phyloP scores from a whole-genome alignment of 2,113 vertebrate species.

The Craseonycteris thonglongyai region DNA sequence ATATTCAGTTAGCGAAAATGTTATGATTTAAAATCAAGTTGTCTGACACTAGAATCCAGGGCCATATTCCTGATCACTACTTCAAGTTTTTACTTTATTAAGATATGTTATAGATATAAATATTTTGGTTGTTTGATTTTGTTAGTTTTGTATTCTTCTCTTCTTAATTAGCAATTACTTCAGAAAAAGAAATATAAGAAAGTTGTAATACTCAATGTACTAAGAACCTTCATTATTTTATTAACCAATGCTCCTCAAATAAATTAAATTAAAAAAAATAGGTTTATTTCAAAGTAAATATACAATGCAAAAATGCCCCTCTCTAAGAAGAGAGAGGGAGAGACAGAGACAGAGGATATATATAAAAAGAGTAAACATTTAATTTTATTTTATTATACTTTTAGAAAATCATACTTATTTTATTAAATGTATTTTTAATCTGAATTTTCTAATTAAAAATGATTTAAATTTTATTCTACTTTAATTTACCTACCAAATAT shows the following conservation, averaged over 20 bases:
- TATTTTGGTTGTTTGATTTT: neutral
- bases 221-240: no score
- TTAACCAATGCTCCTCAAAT: no score
- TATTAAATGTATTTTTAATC: neutral
- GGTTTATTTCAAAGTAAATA: neutral
- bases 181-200: neutral
- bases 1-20: neutral
- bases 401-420: neutral
- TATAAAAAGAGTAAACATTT: neutral
- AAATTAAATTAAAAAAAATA: neutral
- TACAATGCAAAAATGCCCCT: neutral
- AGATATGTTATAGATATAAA: neutral
- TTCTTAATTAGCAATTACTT: neutral
- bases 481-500: neutral
- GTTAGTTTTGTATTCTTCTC: neutral
- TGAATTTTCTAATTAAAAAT: neutral
- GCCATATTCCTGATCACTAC: neutral
- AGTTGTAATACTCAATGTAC: neutral
- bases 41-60: neutral
- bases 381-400: neutral
- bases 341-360: neutral
- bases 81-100: neutral
- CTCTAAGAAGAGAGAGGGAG: neutral
- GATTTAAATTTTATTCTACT: neutral
- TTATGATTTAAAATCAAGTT: neutral